These are phyloP conservation scores for Eulithis prunata DNA, from an alignment of 2,888 invertebrate species.

Conservation along the genomic window DNA sequence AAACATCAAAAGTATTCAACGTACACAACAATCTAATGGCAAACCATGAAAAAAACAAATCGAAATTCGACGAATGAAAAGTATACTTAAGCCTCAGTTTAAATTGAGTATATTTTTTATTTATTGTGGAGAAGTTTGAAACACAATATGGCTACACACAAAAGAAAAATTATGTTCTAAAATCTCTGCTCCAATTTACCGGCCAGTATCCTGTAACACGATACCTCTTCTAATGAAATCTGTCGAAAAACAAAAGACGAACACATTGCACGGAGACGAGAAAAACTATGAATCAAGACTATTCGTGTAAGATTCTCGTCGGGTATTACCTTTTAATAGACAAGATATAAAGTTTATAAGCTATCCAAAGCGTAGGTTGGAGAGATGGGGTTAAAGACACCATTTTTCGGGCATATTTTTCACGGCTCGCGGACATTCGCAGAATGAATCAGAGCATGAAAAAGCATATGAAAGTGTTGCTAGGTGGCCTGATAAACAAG, in stretches of 20 bases:
- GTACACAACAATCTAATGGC: no score
- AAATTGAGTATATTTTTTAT: no score
- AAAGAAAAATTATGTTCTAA: slow-evolving; percentile 60
- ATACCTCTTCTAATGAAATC: slow-evolving; percentile 58
- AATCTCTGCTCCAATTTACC: slow-evolving; percentile 54
- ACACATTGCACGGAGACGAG: slow-evolving; percentile 6
- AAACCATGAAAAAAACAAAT: no score
- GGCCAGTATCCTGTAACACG: slow-evolving; percentile 55
- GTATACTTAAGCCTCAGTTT: no score
- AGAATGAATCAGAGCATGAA: slow-evolving; percentile 3
- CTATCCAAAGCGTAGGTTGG: slow-evolving; percentile 39
- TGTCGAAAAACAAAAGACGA: slow-evolving; percentile 36
- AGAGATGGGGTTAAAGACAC: slow-evolving; percentile 21
- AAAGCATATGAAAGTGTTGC: neutral
- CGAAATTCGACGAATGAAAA: no score
- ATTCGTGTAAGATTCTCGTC: slow-evolving; percentile 22
- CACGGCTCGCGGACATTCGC: slow-evolving; percentile 3
- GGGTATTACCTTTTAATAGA: slow-evolving; percentile 33
- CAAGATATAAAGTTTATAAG: slow-evolving; percentile 41
- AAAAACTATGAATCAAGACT: slow-evolving; percentile 29
- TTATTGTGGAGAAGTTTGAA: no score
- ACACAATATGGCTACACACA: slow-evolving; percentile 26
- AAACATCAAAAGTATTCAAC: no score
- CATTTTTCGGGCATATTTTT: slow-evolving; percentile 19
- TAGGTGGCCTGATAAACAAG: neutral